Conservation (phyloP, 2,113 vertebrate species). For the Labeo catla region DNA sequence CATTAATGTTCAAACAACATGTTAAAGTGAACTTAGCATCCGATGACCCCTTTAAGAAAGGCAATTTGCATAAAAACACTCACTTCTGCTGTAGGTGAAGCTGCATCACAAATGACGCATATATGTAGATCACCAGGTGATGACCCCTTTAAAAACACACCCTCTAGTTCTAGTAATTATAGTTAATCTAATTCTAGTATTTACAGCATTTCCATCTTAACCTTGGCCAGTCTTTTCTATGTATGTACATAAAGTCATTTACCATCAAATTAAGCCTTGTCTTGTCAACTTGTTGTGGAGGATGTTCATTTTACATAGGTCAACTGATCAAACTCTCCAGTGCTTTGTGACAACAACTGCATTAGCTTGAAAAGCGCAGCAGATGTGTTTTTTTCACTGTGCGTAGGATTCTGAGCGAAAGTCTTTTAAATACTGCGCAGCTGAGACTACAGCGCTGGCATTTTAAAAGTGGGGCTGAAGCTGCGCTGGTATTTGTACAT, state of each 20-base stretch:
- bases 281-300: background rate
- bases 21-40: too few species aligned
- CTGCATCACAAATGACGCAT: too few species aligned
- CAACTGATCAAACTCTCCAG: background rate
- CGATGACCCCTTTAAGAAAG: too few species aligned
- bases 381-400: background rate
- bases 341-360: background rate
- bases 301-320: background rate
- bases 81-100: too few species aligned
- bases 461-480: constrained; percentile 11
- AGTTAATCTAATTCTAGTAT: too few species aligned
- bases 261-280: background rate
- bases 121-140: too few species aligned
- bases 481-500: constrained; percentile 32
- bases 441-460: constrained; percentile 37
- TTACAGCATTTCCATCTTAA: too few species aligned
- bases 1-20: too few species aligned
- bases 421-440: constrained; percentile 23
- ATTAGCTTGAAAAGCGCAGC: constrained; percentile 1
- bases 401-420: background rate
- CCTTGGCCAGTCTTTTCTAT: too few species aligned
- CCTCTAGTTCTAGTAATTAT: too few species aligned
- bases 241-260: background rate
- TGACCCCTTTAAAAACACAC: too few species aligned
- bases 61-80: too few species aligned